Conservation (phyloP, 2,113 vertebrate genomes). For the Callocephalon fimbriatum region DNA sequence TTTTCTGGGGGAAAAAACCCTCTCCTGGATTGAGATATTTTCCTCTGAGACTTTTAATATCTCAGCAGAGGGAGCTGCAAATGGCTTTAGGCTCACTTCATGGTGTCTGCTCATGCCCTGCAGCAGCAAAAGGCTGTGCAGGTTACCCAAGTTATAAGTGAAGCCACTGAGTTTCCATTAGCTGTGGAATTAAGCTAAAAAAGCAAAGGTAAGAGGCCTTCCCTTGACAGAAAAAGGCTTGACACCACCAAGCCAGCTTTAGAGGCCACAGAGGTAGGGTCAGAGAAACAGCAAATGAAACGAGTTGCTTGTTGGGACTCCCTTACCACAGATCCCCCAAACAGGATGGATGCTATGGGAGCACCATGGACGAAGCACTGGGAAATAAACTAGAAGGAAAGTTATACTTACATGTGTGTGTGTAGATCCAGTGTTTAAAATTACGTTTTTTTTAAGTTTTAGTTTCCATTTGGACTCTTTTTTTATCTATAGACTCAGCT, state of each 20-base stretch:
- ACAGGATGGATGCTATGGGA: neutral
- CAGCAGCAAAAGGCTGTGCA: neutral
- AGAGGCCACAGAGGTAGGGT: neutral
- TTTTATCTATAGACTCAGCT: neutral
- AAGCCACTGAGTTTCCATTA: neutral
- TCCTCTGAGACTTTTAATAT: neutral
- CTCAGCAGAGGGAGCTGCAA: neutral
- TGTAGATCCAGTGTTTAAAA: neutral
- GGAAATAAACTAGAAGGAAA: neutral
- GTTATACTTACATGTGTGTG: neutral
- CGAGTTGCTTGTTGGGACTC: neutral
- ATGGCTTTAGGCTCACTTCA: neutral
- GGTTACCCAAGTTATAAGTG: neutral
- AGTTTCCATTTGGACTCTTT: neutral
- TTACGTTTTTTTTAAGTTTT: neutral
- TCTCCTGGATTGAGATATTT: neutral
- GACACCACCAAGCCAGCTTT: neutral
- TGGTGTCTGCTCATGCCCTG: neutral
- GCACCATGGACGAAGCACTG: neutral
- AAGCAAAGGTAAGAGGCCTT: neutral
- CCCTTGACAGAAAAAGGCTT: neutral
- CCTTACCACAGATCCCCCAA: neutral
- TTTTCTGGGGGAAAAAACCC: accelerated
- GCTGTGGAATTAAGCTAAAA: neutral
- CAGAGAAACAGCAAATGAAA: neutral